Evolutionary conservation across 2,888 invertebrate species (phyloP).

Genomic region (Cloeon dipterum): DNA sequence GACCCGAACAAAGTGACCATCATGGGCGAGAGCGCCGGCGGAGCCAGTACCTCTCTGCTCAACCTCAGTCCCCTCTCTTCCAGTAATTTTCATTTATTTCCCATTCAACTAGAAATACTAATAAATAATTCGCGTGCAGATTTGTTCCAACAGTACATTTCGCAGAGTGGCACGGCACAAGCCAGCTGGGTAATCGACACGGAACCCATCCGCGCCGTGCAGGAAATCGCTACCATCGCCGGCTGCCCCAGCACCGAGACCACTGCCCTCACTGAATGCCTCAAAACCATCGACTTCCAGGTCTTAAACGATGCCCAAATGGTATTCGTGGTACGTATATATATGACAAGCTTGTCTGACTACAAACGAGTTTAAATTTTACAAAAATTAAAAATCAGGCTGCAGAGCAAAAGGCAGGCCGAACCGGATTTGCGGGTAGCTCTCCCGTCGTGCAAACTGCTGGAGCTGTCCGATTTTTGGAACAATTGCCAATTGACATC

Average conservation of each 20-base stretch:
- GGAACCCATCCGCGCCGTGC: constrained; percentile 16
- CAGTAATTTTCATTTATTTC: neutral
- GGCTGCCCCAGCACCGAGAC: constrained; percentile 15
- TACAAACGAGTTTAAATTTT: no score
- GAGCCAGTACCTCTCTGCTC: constrained; percentile 20
- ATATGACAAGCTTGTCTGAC: no score
- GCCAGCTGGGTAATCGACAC: constrained; percentile 23
- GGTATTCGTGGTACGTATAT: no score
- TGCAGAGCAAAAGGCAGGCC: constrained; percentile 2
- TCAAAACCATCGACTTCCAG: constrained; percentile 17
- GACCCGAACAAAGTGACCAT: constrained; percentile 23
- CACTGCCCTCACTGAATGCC: constrained; percentile 15
- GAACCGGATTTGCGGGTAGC: constrained; percentile 11
- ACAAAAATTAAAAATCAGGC: constrained; percentile 2
- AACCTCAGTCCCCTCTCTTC: constrained; percentile 17
- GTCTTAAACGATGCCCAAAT: no score
- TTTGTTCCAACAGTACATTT: constrained; percentile 23
- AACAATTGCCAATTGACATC: constrained; percentile 11
- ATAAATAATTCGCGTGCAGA: no score
- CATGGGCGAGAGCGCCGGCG: constrained; percentile 29
- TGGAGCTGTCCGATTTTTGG: constrained; percentile 12
- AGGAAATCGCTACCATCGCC: constrained; percentile 17
- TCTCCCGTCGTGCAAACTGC: constrained; percentile 14
- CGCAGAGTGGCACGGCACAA: constrained; percentile 26
- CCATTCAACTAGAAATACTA: no score